A percentile compares a stretch with the other conserved stretches of the same genome.
Evolutionary conservation across 1,140 invertebrate genomes (phyloP).

Genomic region (Penaeus japonicus): DNA sequence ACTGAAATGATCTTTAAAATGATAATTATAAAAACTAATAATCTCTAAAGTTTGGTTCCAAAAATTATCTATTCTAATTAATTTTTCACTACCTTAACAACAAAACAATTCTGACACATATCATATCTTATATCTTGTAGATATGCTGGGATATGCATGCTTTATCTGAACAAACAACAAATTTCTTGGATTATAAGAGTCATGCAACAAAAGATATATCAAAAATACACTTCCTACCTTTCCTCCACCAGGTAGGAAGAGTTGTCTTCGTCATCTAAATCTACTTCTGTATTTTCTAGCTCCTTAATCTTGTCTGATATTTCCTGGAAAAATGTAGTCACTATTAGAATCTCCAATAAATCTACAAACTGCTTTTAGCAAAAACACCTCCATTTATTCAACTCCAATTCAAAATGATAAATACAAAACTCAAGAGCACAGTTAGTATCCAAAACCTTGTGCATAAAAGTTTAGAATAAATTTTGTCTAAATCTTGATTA

Average conservation of each 20-base stretch:
- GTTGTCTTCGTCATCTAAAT: slow-evolving; percentile 49
- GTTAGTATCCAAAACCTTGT: too few relatives aligned
- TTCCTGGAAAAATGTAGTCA: slow-evolving; percentile 29
- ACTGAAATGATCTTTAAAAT: not conserved
- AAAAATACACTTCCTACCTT: slow-evolving; percentile 16
- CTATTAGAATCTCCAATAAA: not conserved
- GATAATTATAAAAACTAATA: not conserved
- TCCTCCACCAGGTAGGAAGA: slow-evolving; percentile 48
- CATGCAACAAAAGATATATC: not conserved
- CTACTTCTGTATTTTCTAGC: slow-evolving; percentile 40
- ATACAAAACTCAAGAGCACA: not conserved
- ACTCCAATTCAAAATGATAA: not conserved
- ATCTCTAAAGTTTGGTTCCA: not conserved
- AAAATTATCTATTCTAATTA: not conserved
- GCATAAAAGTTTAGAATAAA: not conserved
- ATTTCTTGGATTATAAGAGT: not conserved
- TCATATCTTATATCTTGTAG: not conserved
- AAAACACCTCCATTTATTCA: not conserved
- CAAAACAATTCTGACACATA: not conserved
- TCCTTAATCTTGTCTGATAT: slow-evolving; percentile 33
- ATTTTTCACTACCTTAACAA: not conserved
- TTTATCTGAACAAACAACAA: not conserved
- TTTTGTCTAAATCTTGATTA: not conserved
- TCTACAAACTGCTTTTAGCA: too few relatives aligned
- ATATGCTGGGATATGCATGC: not conserved